Base-by-base conservation (phyloP, 2,888 invertebrate genomes). In the Rhamphomyia laevipes region DNA sequence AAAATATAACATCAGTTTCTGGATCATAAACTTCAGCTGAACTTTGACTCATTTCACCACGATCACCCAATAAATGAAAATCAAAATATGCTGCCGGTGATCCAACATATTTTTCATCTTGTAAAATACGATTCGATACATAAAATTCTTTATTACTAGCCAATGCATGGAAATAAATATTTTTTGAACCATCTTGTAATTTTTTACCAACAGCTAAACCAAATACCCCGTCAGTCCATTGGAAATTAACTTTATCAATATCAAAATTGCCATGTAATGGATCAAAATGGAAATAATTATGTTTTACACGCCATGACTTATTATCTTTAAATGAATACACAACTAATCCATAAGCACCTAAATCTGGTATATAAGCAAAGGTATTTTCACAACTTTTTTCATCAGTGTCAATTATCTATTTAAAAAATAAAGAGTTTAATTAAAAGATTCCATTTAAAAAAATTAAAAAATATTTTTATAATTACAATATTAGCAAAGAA, bases 191-290 rank as follows among this genome's bases (percentile, higher is more conserved):
- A 57, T 80, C 76, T 7, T 72, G 68, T 53, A 76, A 73, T 51
- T 73, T 72, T 31, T 77, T 76, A 0, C 81, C 82, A 16, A 86
- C 68, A 2, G 86, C 84, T 54, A 88, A 62, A 15, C 82, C 84
- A 58, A 88, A 87, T 0, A 89, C 76, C 2, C 88, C 88, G 63
- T 89, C 88, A 0, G 84, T 85, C 88, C 87, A 89, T 63, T 88
- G 88, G 77, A 88, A 89, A 63, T 83, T 79, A 18, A 86, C 76
- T 6, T 87, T 87, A 41, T 80, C 83, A 13, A 89, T 78, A 58
- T 81, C 82, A 66, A 83, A 84, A 56, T 85, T 78, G 3, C 88
- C 87, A 59, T 78, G 72, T 18, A 87, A 67, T 0, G 89, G 88
- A 63, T 89, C 88, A 57, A 88, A 86, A 67, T 85, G 80, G 79